Evolutionary conservation across 2,888 invertebrate species (phyloP).

Genomic region (Pherbina coryleti): DNA sequence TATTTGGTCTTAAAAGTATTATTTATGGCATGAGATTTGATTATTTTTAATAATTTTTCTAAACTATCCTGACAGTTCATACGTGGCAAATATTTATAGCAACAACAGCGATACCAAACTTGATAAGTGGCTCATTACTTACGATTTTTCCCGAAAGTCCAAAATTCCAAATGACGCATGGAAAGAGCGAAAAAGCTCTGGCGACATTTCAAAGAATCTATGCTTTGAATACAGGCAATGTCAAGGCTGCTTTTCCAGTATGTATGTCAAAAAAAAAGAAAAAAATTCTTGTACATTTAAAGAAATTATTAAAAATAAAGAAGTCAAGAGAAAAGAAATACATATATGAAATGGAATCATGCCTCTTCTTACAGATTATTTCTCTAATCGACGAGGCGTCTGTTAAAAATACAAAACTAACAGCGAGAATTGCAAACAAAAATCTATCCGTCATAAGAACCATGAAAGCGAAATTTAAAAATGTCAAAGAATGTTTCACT

Average conservation of each 20-base stretch:
- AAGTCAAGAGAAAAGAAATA: background rate
- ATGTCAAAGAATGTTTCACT: conserved; percentile 14
- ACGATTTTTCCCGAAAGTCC: conserved; percentile 63
- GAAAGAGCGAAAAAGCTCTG: conserved; percentile 62
- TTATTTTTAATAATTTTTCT: background rate
- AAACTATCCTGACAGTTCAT: conserved; percentile 49
- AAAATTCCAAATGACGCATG: conserved; percentile 64
- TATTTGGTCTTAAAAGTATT: conserved; percentile 66
- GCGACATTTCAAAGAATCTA: conserved; percentile 72
- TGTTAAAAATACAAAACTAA: conserved; percentile 39
- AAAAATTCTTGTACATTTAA: background rate
- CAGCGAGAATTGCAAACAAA: background rate
- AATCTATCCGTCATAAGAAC: conserved; percentile 28
- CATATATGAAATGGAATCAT: too few species aligned
- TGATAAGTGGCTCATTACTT: conserved; percentile 51
- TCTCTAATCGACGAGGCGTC: conserved; percentile 57
- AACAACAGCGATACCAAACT: conserved; percentile 54
- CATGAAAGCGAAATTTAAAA: background rate
- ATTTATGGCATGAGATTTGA: conserved; percentile 37
- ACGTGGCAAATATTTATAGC: conserved; percentile 61
- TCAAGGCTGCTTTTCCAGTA: conserved; percentile 77
- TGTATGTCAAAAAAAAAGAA: conserved; percentile 34
- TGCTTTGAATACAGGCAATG: conserved; percentile 75
- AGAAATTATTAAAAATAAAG: background rate
- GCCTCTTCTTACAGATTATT: conserved; percentile 54